Percentiles rank a stretch among this genome's conserved stretches.
These are phyloP conservation scores for Vireo griseus DNA, from an alignment of 2,797 vertebrate genomes.

Conservation along the genomic window DNA sequence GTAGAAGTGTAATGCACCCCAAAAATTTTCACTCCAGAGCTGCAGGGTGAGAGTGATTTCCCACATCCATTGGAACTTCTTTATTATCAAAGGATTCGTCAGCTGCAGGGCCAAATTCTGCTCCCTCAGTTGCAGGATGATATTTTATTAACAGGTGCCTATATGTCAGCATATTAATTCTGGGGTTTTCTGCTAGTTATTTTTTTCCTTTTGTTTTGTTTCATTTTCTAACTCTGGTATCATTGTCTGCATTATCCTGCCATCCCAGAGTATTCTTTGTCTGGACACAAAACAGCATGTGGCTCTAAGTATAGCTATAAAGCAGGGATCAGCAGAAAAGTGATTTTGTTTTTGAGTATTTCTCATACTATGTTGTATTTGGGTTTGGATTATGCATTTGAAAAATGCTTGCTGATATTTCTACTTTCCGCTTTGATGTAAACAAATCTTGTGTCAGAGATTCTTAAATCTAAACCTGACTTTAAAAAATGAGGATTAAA, in stretches of 20 bases:
- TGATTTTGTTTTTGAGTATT: neutral
- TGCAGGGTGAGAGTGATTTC: neutral
- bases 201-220: too few species aligned
- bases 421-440: slow-evolving; percentile 37
- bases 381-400: neutral
- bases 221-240: neutral
- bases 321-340: neutral
- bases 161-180: neutral
- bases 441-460: neutral
- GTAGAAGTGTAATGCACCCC: neutral
- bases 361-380: neutral
- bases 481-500: neutral
- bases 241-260: neutral
- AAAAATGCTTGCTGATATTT: slow-evolving; percentile 22
- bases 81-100: neutral
- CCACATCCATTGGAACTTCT: neutral
- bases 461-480: neutral
- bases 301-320: slow-evolving; percentile 1
- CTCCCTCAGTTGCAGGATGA: neutral
- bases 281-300: neutral
- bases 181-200: neutral
- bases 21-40: neutral
- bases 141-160: neutral
- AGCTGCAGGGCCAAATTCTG: neutral
- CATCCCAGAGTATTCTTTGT: neutral